Conservation (phyloP, 2,888 invertebrate species). For the Unio pictorum region DNA sequence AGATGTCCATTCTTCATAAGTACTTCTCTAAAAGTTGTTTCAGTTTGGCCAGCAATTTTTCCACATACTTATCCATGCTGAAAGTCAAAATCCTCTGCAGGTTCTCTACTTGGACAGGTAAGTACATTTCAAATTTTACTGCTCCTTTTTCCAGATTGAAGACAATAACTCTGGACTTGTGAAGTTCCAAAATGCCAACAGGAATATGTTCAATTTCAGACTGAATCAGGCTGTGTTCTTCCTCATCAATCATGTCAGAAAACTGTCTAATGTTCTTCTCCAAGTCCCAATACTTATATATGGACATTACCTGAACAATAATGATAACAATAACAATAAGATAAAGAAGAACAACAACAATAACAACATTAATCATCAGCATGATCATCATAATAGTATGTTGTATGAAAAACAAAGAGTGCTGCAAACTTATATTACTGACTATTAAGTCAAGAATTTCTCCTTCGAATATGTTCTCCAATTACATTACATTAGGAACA, state of each 20-base stretch:
- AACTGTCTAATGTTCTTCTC: slow-evolving; percentile 35
- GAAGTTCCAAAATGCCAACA: slow-evolving; percentile 50
- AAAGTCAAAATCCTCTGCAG: slow-evolving; percentile 49
- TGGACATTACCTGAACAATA: slow-evolving; percentile 43
- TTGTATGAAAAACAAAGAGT: no score
- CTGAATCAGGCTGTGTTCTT: slow-evolving; percentile 34
- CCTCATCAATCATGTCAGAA: slow-evolving; percentile 27
- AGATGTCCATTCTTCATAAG: slow-evolving; percentile 46
- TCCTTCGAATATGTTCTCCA: no score
- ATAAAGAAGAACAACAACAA: no score
- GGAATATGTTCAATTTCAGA: slow-evolving; percentile 41
- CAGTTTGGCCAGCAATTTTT: slow-evolving; percentile 5
- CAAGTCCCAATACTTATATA: slow-evolving; percentile 51
- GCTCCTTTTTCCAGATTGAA: slow-evolving; percentile 64
- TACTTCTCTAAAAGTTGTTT: slow-evolving; percentile 31
- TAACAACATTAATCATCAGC: no score
- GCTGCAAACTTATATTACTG: no score
- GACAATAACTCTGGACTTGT: slow-evolving; percentile 56
- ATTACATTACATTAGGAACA: no score
- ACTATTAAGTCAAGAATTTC: no score
- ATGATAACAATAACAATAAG: not conserved
- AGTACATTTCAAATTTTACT: slow-evolving; percentile 60
- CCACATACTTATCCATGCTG: slow-evolving; percentile 31
- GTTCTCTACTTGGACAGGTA: slow-evolving; percentile 53
- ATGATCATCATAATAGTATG: no score